Evolutionary conservation across 2,797 vertebrate species (phyloP).

Genomic region (Pangasius macronema): DNA sequence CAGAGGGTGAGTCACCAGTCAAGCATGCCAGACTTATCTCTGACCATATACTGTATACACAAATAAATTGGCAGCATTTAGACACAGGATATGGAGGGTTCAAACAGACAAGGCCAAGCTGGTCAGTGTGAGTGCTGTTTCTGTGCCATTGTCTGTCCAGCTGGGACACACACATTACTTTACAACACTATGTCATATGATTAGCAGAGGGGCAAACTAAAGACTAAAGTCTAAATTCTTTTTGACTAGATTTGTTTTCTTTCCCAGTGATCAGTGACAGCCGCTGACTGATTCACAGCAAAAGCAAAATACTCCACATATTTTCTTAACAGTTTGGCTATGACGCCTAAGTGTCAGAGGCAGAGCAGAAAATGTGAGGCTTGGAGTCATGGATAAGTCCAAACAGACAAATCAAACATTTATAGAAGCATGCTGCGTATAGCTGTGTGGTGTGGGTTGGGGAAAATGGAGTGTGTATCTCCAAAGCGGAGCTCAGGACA

Average conservation of each 20-base stretch:
- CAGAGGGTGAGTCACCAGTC: conserved; percentile 71
- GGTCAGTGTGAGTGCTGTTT: conserved; percentile 13
- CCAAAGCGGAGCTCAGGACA: background rate
- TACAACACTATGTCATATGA: conserved; percentile 23
- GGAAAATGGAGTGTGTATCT: background rate
- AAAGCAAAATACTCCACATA: conserved; percentile 69
- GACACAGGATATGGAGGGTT: conserved; percentile 64
- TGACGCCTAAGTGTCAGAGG: conserved; percentile 59
- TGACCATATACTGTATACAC: conserved; percentile 69
- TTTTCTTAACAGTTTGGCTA: conserved; percentile 73
- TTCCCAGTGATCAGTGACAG: conserved; percentile 75
- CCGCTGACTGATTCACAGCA: conserved; percentile 73
- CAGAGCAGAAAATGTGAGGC: conserved; percentile 57
- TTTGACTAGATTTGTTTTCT: conserved; percentile 73
- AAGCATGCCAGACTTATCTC: conserved; percentile 69
- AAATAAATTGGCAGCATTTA: conserved; percentile 57
- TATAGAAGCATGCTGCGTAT: conserved; percentile 34
- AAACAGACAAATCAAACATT: conserved; percentile 50
- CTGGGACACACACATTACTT: conserved; percentile 41
- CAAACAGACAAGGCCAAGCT: conserved; percentile 55
- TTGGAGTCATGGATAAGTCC: conserved; percentile 34
- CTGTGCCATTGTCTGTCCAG: conserved; percentile 28
- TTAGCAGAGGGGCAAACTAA: conserved; percentile 33
- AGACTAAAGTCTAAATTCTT: conserved; percentile 67
- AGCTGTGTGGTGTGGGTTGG: conserved; percentile 2